Evolutionary conservation across 2,797 vertebrate genomes (phyloP).

Genomic region (Falco naumanni): DNA sequence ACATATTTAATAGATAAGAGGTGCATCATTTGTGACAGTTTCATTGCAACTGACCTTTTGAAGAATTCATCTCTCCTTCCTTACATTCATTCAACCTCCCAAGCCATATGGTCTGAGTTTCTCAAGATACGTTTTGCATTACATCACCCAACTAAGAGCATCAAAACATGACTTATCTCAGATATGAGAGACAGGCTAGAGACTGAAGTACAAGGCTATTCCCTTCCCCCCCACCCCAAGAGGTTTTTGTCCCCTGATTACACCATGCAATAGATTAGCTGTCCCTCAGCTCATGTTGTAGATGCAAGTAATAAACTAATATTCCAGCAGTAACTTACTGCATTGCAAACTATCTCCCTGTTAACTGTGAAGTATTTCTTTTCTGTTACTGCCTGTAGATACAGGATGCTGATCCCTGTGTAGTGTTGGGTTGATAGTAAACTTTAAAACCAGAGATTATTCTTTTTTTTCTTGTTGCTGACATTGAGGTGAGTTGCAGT

Average conservation of each 20-base stretch:
- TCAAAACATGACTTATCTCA: neutral
- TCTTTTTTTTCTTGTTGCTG: neutral
- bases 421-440: neutral
- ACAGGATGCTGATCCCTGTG: neutral
- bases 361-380: neutral
- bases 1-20: neutral
- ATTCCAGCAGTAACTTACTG: neutral
- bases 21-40: constrained; percentile 2
- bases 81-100: neutral
- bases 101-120: neutral
- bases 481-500: neutral
- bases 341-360: neutral
- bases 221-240: neutral
- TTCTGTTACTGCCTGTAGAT: neutral
- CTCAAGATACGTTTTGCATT: neutral
- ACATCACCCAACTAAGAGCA: neutral
- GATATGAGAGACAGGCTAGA: neutral
- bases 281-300: neutral
- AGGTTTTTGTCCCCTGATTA: neutral
- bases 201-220: neutral
- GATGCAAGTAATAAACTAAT: neutral
- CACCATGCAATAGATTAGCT: neutral
- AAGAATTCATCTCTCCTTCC: neutral
- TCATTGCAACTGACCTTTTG: constrained; percentile 5
- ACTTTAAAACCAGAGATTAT: neutral